Percentiles rank a stretch among this genome's conserved stretches.
phyloP scores from a whole-genome alignment of 2,113 vertebrate species.

The Colius striatus region DNA sequence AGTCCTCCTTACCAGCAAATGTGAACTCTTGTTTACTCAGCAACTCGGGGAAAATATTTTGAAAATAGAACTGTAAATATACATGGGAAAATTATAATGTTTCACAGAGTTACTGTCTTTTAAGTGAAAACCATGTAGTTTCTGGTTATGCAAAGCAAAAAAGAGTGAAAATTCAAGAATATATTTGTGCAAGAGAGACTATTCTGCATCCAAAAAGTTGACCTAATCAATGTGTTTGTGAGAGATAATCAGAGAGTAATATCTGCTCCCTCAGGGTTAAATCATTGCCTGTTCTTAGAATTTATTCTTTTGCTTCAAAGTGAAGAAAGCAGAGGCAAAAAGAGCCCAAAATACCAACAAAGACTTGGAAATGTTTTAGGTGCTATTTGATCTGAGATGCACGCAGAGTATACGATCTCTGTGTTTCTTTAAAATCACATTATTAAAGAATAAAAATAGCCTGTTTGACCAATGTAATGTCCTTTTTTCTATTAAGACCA shows the following conservation, averaged over 20 bases:
- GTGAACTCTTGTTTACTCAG: slow-evolving; percentile 39
- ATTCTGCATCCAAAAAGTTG: slow-evolving; percentile 3
- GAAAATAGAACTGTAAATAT: neutral
- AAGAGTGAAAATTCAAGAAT: slow-evolving; percentile 9
- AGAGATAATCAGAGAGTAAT: neutral
- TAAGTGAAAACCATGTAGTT: slow-evolving; percentile 5
- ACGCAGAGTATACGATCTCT: neutral
- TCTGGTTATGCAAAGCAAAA: slow-evolving; percentile 1
- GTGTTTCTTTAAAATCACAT: neutral
- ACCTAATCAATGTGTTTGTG: neutral
- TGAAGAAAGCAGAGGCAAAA: neutral
- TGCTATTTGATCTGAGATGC: neutral
- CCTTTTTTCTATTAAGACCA: neutral
- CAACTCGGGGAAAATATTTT: slow-evolving; percentile 5
- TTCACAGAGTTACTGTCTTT: neutral
- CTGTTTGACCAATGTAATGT: neutral
- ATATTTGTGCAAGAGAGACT: neutral
- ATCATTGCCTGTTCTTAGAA: neutral
- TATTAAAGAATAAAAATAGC: neutral
- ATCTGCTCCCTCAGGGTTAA: neutral
- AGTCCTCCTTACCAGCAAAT: neutral
- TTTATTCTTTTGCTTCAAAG: neutral
- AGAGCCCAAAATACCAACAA: neutral
- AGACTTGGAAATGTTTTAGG: neutral
- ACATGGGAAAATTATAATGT: neutral